Base-by-base conservation (phyloP, 2,888 invertebrate species). In the Xylocampa areola region DNA sequence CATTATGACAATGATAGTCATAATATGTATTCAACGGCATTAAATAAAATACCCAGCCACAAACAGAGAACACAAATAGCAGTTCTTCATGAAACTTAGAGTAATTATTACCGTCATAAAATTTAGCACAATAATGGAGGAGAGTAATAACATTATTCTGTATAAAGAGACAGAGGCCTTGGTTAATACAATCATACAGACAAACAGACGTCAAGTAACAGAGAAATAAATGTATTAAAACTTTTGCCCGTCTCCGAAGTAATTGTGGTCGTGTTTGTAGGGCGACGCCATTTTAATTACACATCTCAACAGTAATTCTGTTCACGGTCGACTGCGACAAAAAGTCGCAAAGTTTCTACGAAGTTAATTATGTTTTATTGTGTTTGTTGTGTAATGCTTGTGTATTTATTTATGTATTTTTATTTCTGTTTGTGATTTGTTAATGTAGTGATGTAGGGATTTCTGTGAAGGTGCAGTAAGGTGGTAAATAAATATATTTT, bases 171-270 rank as follows among this genome's bases (percentile, higher is more conserved):
- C n/a, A 73, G 78, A 73, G 68, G 59, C 68, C 73, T 70, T 68
- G 49, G 65, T 57, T 70, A 60, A 71, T 51, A 68, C 55, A 69
- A 68, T 65, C 68, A 67, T 57, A 82, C 54, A 80, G 72, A 81
- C 79, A 84, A 81, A 84, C 80, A 77, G 63, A 66, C 70, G 41
- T 68, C 27, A 68, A 64, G 52, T 32, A 52, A 68, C 50, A 39
- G 51, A 33, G 62, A 64, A 68, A 64, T 82, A 81, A 86, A 85
- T 82, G 68, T 79, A 84, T 85, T 86, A 82, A 86, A 85, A 87
- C 83, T 82, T 85, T 74, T 62, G 73, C 71, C 72, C 65, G 51
- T 41, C 68, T 79, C 67, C 62, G 75, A 77, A 81, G 81, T 85
- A 82, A 84, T 84, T 84, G 81, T 76, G 79, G 84, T 47, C 61